phyloP scores from a whole-genome alignment of 2,113 vertebrate species.

The Budorcas taxicolor region DNA sequence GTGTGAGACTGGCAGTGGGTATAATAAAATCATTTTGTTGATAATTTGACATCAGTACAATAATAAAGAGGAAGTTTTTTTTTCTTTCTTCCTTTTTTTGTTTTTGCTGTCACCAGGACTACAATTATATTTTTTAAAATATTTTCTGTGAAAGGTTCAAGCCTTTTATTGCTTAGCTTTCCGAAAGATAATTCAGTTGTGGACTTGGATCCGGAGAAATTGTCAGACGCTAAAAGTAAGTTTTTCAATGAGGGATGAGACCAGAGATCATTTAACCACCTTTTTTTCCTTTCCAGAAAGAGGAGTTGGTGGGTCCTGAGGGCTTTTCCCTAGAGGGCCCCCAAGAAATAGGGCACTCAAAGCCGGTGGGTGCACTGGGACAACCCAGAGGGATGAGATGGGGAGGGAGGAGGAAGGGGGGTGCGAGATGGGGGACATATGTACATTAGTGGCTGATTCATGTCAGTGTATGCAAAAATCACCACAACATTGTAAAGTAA shows the following conservation, averaged over 20 bases:
- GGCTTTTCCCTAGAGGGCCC: not conserved
- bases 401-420: not conserved
- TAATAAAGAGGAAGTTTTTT: slow-evolving; percentile 32
- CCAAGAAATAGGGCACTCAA: not conserved
- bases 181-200: slow-evolving; percentile 12
- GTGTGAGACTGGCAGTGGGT: not conserved
- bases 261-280: not conserved
- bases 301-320: fast-evolving
- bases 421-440: fast-evolving
- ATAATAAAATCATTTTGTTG: slow-evolving; percentile 58
- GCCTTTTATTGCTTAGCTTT: slow-evolving; percentile 20
- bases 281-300: not conserved
- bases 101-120: not conserved
- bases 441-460: not conserved
- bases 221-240: not conserved
- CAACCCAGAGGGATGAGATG: not conserved
- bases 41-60: slow-evolving; percentile 49
- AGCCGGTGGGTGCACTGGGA: fast-evolving
- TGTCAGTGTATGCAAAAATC: not conserved
- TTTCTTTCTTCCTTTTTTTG: not conserved
- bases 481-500: not conserved
- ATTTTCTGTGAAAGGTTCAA: not conserved
- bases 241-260: not conserved
- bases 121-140: slow-evolving; percentile 9
- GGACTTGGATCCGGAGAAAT: not conserved